Conservation (phyloP, 1,140 invertebrate species). For the Heliconius congener region DNA sequence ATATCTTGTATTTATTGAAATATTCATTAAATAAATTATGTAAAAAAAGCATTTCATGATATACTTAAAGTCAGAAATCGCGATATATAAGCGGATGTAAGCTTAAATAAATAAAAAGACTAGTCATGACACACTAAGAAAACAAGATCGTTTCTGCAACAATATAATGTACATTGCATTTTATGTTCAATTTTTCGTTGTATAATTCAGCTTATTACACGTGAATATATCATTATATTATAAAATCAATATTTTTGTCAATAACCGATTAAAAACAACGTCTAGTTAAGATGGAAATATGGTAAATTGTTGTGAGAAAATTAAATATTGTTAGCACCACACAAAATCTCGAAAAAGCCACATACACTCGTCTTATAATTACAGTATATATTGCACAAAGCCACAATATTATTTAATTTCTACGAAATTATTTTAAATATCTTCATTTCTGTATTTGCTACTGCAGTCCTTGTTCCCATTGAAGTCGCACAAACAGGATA, state of each 20-base stretch:
- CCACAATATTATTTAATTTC: slow-evolving; percentile 30
- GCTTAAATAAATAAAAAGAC: slow-evolving; percentile 14
- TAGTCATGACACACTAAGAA: slow-evolving; percentile 11
- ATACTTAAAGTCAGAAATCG: slow-evolving; percentile 18
- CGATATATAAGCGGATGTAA: background rate
- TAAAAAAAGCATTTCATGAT: background rate
- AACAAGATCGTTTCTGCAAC: background rate
- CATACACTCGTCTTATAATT: slow-evolving; percentile 30
- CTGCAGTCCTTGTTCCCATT: slow-evolving; percentile 38
- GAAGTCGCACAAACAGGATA: slow-evolving; percentile 38
- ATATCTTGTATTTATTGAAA: slow-evolving; percentile 1
- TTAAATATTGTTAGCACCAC: slow-evolving; percentile 15
- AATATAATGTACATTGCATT: background rate
- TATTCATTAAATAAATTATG: background rate
- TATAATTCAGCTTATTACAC: background rate
- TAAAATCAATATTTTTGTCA: slow-evolving; percentile 43
- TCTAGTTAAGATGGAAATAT: slow-evolving; percentile 22
- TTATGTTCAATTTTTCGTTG: background rate
- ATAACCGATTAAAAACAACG: slow-evolving; percentile 38
- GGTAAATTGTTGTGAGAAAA: slow-evolving; percentile 13
- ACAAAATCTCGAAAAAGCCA: slow-evolving; percentile 11
- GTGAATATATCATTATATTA: background rate
- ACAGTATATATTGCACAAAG: slow-evolving; percentile 19
- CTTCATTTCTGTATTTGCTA: slow-evolving; percentile 31
- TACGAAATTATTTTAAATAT: slow-evolving; percentile 32